A percentile compares a stretch with the other conserved stretches of the same genome.
These are phyloP conservation scores for Diadophis punctatus DNA, from an alignment of 2,113 vertebrate genomes.

Conservation along the genomic window DNA sequence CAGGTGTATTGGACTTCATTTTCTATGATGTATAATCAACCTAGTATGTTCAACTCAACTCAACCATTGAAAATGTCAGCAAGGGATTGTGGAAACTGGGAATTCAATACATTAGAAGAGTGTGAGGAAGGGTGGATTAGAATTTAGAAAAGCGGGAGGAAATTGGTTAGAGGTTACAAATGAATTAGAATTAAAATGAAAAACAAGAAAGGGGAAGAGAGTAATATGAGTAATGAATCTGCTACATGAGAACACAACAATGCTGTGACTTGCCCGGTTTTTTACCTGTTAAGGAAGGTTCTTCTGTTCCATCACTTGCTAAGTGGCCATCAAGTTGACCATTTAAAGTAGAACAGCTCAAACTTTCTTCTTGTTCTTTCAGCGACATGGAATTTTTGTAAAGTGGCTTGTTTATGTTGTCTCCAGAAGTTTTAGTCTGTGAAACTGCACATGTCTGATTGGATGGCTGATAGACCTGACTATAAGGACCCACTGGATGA, in stretches of 20 bases:
- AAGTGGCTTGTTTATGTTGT: constrained; percentile 50
- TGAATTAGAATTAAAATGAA: constrained; percentile 32
- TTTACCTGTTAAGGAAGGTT: constrained; percentile 75
- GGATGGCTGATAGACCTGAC: constrained; percentile 78
- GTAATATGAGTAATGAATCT: not conserved
- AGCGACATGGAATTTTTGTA: constrained; percentile 71
- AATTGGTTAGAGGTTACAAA: not conserved
- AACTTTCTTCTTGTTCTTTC: constrained; percentile 71
- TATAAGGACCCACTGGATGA: constrained; percentile 77
- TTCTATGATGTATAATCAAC: not conserved
- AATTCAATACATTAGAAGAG: not conserved
- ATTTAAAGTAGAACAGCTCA: constrained; percentile 55
- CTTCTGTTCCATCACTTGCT: constrained; percentile 65
- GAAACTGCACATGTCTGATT: constrained; percentile 52
- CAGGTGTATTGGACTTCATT: not conserved
- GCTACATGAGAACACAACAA: constrained; percentile 74
- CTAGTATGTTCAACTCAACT: not conserved
- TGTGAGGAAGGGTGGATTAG: not conserved
- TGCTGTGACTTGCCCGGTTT: constrained; percentile 55
- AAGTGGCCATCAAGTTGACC: constrained; percentile 38
- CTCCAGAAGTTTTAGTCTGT: constrained; percentile 39
- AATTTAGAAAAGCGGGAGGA: constrained; percentile 9
- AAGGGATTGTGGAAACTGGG: not conserved
- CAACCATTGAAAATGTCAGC: not conserved
- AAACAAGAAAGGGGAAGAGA: not conserved